Evolutionary conservation across 2,113 vertebrate species (phyloP), one percentile per base, ranked within the genome.

Genomic region (Pseudorectes ferrugineus): DNA sequence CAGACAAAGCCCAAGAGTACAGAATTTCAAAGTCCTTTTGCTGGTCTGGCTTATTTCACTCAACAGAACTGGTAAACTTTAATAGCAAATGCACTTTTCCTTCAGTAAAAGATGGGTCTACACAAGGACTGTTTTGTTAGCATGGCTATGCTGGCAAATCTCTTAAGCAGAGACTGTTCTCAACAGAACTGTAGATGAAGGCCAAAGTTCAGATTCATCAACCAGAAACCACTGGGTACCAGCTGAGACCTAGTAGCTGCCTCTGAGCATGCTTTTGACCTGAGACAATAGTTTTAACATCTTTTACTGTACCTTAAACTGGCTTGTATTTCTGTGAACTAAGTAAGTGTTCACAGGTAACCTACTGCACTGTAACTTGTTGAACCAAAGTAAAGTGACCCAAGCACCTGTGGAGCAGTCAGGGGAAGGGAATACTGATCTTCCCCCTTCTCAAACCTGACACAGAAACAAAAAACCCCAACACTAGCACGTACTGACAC

Each of bases 31-130:
- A 95, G 74, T 71, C 29, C 42, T 82, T 83, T 90, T 76, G 28
- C 54, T 83, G 48, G 11, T 71, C 67, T 96, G 93, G 54, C 38
- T 94, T 84, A 63, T 89, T 80, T 96, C 86, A 81, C 38, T 91
- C 84, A 92, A 51, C 84, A 87, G 74, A 91, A 57, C 40, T 45
- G n/a, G 67, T 61, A 45, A 85, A 83, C 31, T 76, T 72, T 43
- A 82, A 46, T 59, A 80, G 46, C n/a, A 77, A 95, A 88, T 10
- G 16, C 59, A 74, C 79, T 91, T 92, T 91, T 68, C 46, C 46
- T 54, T 80, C 35, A 54, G 65, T 33, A 81, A 73, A 74, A 74
- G 76, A 70, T 42, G 43, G 46, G 31, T 61, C 49, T 80, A 33
- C 61, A 35, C n/a, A 45, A 48, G 57, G 35, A 49, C 42, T 49